phyloP scores from a whole-genome alignment of 2,888 invertebrate genomes.

The Eupithecia centaureata region DNA sequence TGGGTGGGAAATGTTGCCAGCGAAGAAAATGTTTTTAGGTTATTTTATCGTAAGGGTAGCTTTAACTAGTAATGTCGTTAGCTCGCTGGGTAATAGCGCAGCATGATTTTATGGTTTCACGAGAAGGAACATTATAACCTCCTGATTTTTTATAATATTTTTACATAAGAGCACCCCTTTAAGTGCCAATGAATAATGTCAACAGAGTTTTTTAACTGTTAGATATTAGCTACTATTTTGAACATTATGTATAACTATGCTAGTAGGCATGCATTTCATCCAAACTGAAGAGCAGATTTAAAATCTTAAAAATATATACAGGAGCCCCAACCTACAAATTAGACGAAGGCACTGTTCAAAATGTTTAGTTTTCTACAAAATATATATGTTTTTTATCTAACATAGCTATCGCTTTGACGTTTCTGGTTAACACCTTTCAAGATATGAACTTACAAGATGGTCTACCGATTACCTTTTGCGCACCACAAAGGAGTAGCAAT shows the following conservation, averaged over 20 bases:
- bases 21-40: background rate
- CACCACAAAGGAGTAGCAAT: slow-evolving; percentile 72
- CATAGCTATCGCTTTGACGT: background rate
- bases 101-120: background rate
- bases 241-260: too few species aligned
- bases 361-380: too few species aligned
- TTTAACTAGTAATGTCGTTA: background rate
- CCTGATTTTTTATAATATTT: background rate
- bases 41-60: background rate
- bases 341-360: too few species aligned
- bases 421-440: background rate
- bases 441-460: background rate
- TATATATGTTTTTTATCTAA: background rate
- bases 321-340: too few species aligned
- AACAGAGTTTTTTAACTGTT: background rate
- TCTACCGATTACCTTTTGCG: slow-evolving; percentile 60
- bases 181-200: too few species aligned
- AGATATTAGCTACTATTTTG: too few species aligned
- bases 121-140: background rate
- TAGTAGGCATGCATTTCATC: too few species aligned
- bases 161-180: background rate
- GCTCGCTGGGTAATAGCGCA: background rate
- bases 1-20: background rate
- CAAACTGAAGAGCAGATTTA: too few species aligned
- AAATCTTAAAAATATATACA: too few species aligned